These are phyloP conservation scores for Tamandua tetradactyla DNA, from an alignment of 2,797 vertebrate genomes.

Conservation along the genomic window DNA sequence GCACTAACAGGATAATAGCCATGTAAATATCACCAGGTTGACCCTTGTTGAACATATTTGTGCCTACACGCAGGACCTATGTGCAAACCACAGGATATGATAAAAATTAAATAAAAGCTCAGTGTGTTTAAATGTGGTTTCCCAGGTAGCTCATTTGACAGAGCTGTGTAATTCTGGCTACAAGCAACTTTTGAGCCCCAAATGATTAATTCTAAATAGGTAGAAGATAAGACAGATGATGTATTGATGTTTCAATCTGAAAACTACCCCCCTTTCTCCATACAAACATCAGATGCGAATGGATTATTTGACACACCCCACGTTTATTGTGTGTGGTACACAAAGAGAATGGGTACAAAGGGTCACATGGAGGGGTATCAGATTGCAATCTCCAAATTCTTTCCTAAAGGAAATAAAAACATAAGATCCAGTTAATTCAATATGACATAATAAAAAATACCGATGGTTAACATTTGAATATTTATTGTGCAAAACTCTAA, in stretches of 20 bases:
- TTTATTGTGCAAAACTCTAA: not conserved
- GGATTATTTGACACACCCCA: conserved; percentile 15
- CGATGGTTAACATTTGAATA: not conserved
- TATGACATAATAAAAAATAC: not conserved
- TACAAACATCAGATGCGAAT: conserved; percentile 68
- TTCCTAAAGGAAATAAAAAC: conserved; percentile 59
- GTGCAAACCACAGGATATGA: not conserved
- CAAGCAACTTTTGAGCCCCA: not conserved
- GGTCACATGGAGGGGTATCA: not conserved
- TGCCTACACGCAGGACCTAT: not conserved
- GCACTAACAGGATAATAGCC: not conserved
- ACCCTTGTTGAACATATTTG: not conserved
- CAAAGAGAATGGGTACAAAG: not conserved
- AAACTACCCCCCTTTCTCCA: conserved; percentile 61
- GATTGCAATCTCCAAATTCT: conserved; percentile 41
- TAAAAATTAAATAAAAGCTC: conserved; percentile 17
- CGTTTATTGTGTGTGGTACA: conserved; percentile 62
- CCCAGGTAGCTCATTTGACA: conserved; percentile 8
- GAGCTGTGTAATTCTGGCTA: not conserved
- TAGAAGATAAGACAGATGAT: not conserved
- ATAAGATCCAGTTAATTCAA: conserved; percentile 44
- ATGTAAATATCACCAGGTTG: not conserved
- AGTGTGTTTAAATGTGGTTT: conserved; percentile 43
- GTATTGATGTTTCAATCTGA: conserved; percentile 24
- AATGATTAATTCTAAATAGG: not conserved